These are phyloP conservation scores for Malurus elegans DNA, from an alignment of 2,113 vertebrate genomes.

Conservation along the genomic window DNA sequence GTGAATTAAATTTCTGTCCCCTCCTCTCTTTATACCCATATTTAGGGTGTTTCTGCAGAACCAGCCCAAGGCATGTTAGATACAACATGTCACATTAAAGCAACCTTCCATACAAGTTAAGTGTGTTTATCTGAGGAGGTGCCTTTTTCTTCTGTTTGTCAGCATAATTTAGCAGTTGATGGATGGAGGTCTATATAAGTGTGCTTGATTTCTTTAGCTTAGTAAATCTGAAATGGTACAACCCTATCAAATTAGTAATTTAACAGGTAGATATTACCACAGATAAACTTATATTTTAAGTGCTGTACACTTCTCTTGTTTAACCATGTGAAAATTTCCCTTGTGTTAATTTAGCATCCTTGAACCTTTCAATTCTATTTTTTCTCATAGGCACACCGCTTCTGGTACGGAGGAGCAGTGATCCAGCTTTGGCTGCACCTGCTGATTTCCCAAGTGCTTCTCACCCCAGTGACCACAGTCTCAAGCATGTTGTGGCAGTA, in stretches of 20 bases:
- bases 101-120: background rate
- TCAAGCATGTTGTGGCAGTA: constrained; percentile 73
- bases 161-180: background rate
- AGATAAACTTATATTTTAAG: background rate
- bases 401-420: constrained; percentile 94
- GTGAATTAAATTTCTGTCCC: background rate
- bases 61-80: background rate
- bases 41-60: background rate
- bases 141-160: background rate
- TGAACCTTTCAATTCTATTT: constrained; percentile 28
- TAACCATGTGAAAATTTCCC: background rate
- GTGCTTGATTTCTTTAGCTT: background rate
- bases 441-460: constrained; percentile 72
- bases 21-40: background rate
- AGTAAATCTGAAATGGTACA: background rate
- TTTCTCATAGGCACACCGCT: constrained; percentile 85
- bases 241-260: background rate
- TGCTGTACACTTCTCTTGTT: background rate
- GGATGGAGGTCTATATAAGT: background rate
- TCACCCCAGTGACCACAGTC: constrained; percentile 62
- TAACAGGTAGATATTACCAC: background rate
- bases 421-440: constrained; percentile 79
- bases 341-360: background rate
- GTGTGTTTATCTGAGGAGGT: background rate
- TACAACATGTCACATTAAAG: background rate